Percentiles rank a stretch among this genome's conserved stretches.
Conservation (phyloP, 2,888 invertebrate genomes). For the Eumerus sabulonum region DNA sequence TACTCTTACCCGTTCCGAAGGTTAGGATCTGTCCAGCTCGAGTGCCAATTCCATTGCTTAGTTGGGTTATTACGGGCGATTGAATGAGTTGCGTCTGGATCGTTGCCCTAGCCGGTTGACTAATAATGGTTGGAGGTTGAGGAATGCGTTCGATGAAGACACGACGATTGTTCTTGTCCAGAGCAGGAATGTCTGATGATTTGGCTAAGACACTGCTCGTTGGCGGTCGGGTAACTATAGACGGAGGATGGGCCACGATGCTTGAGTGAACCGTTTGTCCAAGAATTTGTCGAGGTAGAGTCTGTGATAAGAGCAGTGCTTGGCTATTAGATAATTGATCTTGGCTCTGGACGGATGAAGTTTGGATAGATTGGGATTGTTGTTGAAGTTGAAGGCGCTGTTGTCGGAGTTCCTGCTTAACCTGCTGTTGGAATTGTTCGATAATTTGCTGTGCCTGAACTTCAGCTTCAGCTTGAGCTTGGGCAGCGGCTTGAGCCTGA, state of each 20-base stretch:
- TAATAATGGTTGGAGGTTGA: constrained; percentile 73
- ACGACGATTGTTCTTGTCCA: constrained; percentile 71
- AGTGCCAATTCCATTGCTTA: constrained; percentile 48
- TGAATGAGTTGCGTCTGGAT: constrained; percentile 76
- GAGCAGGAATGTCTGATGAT: constrained; percentile 52
- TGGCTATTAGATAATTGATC: constrained; percentile 73
- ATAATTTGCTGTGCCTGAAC: constrained; percentile 75
- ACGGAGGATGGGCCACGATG: constrained; percentile 76
- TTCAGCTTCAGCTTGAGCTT: constrained; percentile 81
- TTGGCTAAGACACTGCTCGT: constrained; percentile 62
- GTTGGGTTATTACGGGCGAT: constrained; percentile 73
- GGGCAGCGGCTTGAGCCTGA: constrained; percentile 81
- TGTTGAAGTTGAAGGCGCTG: constrained; percentile 73
- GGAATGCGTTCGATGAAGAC: constrained; percentile 70
- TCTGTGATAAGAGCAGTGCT: constrained; percentile 73
- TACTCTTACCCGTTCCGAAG: constrained; percentile 51
- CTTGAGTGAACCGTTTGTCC: constrained; percentile 76
- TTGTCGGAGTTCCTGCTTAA: constrained; percentile 73
- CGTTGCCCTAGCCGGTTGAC: constrained; percentile 76
- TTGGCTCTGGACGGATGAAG: constrained; percentile 74
- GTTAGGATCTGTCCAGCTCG: constrained; percentile 50
- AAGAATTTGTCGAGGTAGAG: constrained; percentile 72
- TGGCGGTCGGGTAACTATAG: constrained; percentile 72
- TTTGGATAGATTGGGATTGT: constrained; percentile 74
- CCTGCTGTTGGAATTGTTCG: constrained; percentile 77